Base-by-base conservation (phyloP, 2,888 invertebrate species). In the Drosophila demipolita region DNA sequence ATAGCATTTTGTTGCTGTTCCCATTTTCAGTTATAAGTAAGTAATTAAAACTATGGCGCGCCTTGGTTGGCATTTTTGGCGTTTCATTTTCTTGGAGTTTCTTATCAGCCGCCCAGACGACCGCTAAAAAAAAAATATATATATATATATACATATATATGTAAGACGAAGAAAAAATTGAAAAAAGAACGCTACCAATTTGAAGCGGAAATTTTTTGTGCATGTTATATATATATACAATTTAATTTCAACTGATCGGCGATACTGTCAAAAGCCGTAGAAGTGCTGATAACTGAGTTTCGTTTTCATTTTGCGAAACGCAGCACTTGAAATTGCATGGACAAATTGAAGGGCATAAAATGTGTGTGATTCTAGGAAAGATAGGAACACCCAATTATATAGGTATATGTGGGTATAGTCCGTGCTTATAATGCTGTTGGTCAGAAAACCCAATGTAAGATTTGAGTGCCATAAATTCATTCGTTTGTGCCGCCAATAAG, bases 1-100 rank as follows among this genome's bases (percentile, higher is more conserved):
- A 53, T 11, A 15, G 32, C 38, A 57, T 49, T 66, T 70, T 53
- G 57, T 70, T 66, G 62, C 52, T 79, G 78, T 65, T 62, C 57
- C 58, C 70, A 66, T 71, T 81, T 77, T 67, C 63, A 66, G 70
- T 63, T 79, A 74, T 78, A 79, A 78, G 75, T 64, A 67, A 75
- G 73, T 89, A 87, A 84, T 84, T 89, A 84, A 89, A 87, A 82
- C 79, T 84, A 66, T 68, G 84, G 76, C 89, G 76, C 87, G 89
- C 89, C 89, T 87, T 82, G 82, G 78, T 69, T 84, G 75, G 62
- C 70, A 57, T 63, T 82, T 78, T 71, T 55, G 57, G 48, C 71
- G 61, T 78, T 78, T 64, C 64, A 78, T 72, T 78, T 80, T 59
- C 61, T 55, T 63, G 36, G 55, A 66, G 72, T 63, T 77, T 17